phyloP scores from a whole-genome alignment of 1,140 invertebrate species.

The Leucophenga varia region DNA sequence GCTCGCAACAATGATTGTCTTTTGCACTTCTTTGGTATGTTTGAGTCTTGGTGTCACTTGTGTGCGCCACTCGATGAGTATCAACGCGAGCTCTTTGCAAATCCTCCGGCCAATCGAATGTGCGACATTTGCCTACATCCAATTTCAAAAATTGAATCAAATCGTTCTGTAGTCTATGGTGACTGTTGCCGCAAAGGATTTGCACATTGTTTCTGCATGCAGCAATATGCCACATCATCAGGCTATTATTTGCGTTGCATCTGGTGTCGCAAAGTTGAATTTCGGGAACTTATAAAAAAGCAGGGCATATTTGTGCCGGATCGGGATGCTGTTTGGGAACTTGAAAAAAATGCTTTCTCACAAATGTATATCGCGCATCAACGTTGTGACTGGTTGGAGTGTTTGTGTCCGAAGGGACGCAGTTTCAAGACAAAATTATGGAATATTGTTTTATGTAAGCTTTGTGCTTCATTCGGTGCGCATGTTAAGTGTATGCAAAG shows the following conservation, averaged over 20 bases:
- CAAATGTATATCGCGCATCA: slow-evolving; percentile 27
- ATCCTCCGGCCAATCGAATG: slow-evolving; percentile 1
- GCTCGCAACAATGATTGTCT: slow-evolving; percentile 14
- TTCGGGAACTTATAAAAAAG: slow-evolving; percentile 24
- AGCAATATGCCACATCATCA: slow-evolving; percentile 28
- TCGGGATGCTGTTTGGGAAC: slow-evolving; percentile 43
- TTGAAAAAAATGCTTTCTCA: slow-evolving; percentile 22
- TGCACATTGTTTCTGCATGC: slow-evolving; percentile 32
- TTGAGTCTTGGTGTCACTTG: slow-evolving; percentile 20
- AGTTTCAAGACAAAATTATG: slow-evolving; percentile 14
- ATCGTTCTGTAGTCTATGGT: slow-evolving; percentile 13
- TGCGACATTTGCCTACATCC: slow-evolving; percentile 30
- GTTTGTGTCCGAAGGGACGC: slow-evolving; percentile 27
- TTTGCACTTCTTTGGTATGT: slow-evolving; percentile 21
- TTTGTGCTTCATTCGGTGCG: slow-evolving; percentile 18
- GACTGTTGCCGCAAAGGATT: slow-evolving; percentile 42
- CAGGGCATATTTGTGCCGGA: slow-evolving; percentile 43
- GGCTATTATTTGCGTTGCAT: slow-evolving; percentile 46
- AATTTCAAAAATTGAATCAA: slow-evolving; percentile 9
- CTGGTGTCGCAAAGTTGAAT: slow-evolving; percentile 32
- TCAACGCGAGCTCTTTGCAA: slow-evolving; percentile 3
- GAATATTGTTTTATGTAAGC: slow-evolving; percentile 15
- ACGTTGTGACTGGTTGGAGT: slow-evolving; percentile 24
- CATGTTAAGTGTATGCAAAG: slow-evolving; percentile 18
- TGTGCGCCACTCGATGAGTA: slow-evolving; percentile 29